phyloP scores from a whole-genome alignment of 2,888 invertebrate genomes.

The Noctuana brunneofusca region DNA sequence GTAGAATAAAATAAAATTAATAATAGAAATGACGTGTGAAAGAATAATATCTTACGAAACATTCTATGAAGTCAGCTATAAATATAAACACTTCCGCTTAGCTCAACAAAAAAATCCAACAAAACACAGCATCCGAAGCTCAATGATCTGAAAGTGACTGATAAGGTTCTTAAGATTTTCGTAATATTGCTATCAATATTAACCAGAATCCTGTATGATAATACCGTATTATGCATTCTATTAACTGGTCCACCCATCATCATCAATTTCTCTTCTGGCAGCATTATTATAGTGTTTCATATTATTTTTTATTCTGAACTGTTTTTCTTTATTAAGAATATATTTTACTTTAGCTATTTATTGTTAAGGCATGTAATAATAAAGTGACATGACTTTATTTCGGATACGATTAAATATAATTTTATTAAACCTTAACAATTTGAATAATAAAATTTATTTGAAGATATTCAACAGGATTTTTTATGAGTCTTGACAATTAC shows the following conservation, averaged over 20 bases:
- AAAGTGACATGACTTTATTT: too few species aligned
- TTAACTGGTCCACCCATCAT: conserved; percentile 7
- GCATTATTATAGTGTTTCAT: conserved; percentile 5
- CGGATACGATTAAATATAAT: too few species aligned
- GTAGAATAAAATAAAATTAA: too few species aligned
- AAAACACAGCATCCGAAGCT: not conserved
- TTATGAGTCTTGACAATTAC: too few species aligned
- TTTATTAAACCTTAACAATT: too few species aligned
- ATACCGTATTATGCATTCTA: not conserved
- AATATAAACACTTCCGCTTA: not conserved
- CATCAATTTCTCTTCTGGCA: conserved; percentile 9
- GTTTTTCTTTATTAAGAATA: not conserved
- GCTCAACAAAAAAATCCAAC: not conserved
- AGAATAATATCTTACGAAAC: too few species aligned
- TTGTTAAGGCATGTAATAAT: too few species aligned
- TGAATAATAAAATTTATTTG: too few species aligned
- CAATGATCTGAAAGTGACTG: conserved; percentile 26
- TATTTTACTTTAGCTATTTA: not conserved
- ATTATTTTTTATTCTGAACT: not conserved
- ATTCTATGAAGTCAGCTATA: not conserved
- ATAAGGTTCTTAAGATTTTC: conserved; percentile 12
- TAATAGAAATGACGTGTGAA: too few species aligned
- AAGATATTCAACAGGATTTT: too few species aligned
- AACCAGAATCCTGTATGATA: conserved; percentile 2
- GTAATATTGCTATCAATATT: conserved; percentile 2